Base-by-base conservation (phyloP, 2,888 invertebrate species). In the Ferdinandea cuprea region DNA sequence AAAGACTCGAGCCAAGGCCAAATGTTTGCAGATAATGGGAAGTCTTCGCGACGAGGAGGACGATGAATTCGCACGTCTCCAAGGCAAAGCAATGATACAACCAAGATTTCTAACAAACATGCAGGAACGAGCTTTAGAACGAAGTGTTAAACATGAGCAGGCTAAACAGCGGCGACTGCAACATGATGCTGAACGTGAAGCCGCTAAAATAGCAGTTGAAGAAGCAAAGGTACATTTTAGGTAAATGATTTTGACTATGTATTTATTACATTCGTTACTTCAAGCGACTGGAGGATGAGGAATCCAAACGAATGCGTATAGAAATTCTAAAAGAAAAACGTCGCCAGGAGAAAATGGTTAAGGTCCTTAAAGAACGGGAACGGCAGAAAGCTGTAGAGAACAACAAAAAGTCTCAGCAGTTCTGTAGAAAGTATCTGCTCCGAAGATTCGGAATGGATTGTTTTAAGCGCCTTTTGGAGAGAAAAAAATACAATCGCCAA, bases 51-150 rank as follows among this genome's bases (percentile, higher is more conserved):
- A 90, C 77, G 87, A 87, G 0, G 90, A 90, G 32, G 89, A 89
- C n/a, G 87, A 88, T 11, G 88, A 89, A 48, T 85, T 88, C 21
- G 86, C 87, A 5, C 85, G 87, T 1, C 78, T 91, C 0, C 89
- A 89, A 66, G 91, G 91, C 9, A 89, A 86, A 71, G 88, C 91
- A 0, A 59, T 91, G 72, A 72, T 89, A 7, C 93, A 94, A 37
- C 95, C 95, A 2, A 94, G 93, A 88, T 94, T 95, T 88, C 88
- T 95, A 48, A 92, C 93, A 88, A 92, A 94, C 88, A 95, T 96
- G 95, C 94, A 95, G 87, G 93, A 94, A 71, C 92, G 95, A 77
- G 95, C 95, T 0, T 89, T 94, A 42, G 94, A 94, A 85, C 92
- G 96, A 40, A 94, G 91, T 65, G 86, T 89, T 11, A 87, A 87